Evolutionary conservation across 1,140 invertebrate genomes (phyloP).

Genomic region (Cydia amplana): DNA sequence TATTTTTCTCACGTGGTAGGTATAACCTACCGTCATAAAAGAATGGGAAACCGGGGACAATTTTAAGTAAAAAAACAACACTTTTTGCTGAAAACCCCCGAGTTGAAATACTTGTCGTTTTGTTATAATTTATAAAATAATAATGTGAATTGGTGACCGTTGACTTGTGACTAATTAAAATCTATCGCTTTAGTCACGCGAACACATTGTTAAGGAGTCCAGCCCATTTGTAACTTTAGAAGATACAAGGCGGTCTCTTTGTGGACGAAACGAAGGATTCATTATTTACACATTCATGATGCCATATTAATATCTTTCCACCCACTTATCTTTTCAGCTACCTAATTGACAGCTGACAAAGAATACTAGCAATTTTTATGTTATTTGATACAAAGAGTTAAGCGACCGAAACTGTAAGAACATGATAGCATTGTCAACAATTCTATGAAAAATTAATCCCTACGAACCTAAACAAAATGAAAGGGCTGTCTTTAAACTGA

Average conservation of each 20-base stretch:
- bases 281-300: background rate
- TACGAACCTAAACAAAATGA: conserved; percentile 31
- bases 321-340: background rate
- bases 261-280: background rate
- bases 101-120: background rate
- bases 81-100: no score
- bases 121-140: background rate
- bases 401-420: background rate
- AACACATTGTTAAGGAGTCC: conserved; percentile 44
- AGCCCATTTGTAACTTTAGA: conserved; percentile 33
- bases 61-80: no score
- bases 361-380: background rate
- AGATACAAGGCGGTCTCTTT: background rate
- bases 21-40: no score
- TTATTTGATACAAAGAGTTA: background rate
- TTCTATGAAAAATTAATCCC: background rate
- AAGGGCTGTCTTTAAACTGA: conserved; percentile 28
- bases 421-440: background rate
- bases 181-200: conserved; percentile 35
- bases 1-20: no score
- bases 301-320: background rate
- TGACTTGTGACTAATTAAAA: conserved; percentile 28
- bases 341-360: background rate
- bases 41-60: no score
- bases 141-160: background rate